phyloP scores from a whole-genome alignment of 2,797 vertebrate genomes.

The Phalloptychus januarius region DNA sequence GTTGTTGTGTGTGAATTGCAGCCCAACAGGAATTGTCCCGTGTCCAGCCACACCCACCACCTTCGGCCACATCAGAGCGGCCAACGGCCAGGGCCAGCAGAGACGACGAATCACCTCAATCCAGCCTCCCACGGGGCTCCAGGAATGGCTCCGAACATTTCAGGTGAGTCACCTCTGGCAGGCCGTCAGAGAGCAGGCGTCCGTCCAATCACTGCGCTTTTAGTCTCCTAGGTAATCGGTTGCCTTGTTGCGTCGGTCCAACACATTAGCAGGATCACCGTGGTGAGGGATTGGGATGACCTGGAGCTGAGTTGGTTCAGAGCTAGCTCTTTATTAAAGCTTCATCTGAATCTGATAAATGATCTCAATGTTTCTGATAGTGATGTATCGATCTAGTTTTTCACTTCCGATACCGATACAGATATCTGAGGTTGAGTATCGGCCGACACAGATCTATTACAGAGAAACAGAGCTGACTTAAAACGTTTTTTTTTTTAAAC shows the following conservation, averaged over 20 bases:
- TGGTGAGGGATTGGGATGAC: constrained; percentile 74
- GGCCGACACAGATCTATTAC: too few species aligned
- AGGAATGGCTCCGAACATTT: constrained; percentile 99
- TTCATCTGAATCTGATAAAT: constrained; percentile 21
- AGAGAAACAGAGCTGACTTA: too few species aligned
- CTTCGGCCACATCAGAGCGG: constrained; percentile 95
- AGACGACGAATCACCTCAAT: constrained; percentile 95
- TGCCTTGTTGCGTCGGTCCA: constrained; percentile 66
- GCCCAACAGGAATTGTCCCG: constrained; percentile 94
- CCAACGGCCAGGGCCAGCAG: constrained; percentile 96
- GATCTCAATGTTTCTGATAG: constrained; percentile 5
- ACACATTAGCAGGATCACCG: constrained; percentile 66
- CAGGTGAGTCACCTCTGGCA: constrained; percentile 84
- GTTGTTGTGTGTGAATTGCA: constrained; percentile 60
- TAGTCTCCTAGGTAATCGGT: constrained; percentile 74
- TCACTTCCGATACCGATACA: too few species aligned
- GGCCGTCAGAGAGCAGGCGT: constrained; percentile 70
- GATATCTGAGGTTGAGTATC: too few species aligned
- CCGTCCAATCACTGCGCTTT: constrained; percentile 69
- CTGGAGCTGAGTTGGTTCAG: constrained; percentile 53
- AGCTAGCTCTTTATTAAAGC: constrained; percentile 26
- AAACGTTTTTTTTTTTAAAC: too few species aligned
- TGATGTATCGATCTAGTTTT: too few species aligned
- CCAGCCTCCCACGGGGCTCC: constrained; percentile 95
- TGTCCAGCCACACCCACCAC: constrained; percentile 97